These are phyloP conservation scores for Hycleus cichorii DNA, from an alignment of 1,140 invertebrate species.

Conservation along the genomic window DNA sequence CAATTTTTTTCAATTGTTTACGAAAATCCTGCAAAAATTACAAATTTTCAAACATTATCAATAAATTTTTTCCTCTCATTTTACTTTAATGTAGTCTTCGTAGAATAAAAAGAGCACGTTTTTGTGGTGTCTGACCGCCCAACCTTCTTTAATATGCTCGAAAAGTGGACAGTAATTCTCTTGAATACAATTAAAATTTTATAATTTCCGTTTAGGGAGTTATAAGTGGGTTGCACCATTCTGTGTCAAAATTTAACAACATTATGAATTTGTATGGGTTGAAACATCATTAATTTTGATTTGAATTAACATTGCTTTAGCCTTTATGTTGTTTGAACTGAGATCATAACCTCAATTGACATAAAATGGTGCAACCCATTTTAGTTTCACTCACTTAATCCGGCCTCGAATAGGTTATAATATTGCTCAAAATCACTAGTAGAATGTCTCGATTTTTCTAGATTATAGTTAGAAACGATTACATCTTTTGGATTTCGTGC, in stretches of 20 bases:
- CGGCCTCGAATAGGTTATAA: constrained; percentile 46
- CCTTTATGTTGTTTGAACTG: no score
- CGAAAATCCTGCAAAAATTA: not conserved
- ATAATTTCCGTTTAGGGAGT: not conserved
- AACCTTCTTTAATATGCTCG: constrained; percentile 66
- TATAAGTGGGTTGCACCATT: not conserved
- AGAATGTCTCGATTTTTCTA: no score
- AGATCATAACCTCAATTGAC: constrained; percentile 10
- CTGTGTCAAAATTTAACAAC: not conserved
- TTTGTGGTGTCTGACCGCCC: constrained; percentile 50
- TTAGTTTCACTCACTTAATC: no score
- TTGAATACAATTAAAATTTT: not conserved
- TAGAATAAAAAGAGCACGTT: constrained; percentile 72
- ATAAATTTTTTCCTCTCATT: not conserved
- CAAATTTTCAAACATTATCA: not conserved
- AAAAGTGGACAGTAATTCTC: constrained; percentile 48
- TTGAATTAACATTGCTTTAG: no score
- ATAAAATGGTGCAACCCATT: no score
- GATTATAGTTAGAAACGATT: constrained; percentile 65
- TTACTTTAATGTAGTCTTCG: constrained; percentile 53
- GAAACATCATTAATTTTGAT: no score
- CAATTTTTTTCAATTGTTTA: not conserved
- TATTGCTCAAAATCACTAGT: constrained; percentile 59
- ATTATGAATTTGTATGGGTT: no score
- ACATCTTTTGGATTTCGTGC: constrained; percentile 71